These are phyloP conservation scores for Sphaeridia pumilis DNA, from an alignment of 2,888 invertebrate species.

Conservation along the genomic window DNA sequence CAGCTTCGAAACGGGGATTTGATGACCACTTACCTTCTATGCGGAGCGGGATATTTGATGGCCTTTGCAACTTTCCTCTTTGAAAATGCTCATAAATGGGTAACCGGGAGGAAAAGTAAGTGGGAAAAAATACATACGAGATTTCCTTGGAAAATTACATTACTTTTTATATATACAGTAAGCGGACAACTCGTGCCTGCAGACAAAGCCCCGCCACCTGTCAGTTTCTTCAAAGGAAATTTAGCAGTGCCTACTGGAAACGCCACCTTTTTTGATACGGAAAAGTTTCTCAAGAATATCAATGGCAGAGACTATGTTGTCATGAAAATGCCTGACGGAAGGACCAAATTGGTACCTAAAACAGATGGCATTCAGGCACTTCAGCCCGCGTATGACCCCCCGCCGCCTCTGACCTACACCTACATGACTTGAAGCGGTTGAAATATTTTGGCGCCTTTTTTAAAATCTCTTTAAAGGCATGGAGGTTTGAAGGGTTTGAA, in stretches of 20 bases:
- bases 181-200: constrained; percentile 32
- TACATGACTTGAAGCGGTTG: constrained; percentile 36
- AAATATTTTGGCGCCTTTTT: no score
- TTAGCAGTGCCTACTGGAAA: constrained; percentile 32
- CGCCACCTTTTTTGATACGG: constrained; percentile 35
- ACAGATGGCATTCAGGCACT: constrained; percentile 33
- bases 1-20: constrained; percentile 64
- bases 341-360: constrained; percentile 35
- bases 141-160: no score
- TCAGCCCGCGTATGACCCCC: constrained; percentile 35
- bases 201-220: constrained; percentile 22
- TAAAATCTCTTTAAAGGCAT: no score
- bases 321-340: constrained; percentile 35
- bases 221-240: constrained; percentile 36
- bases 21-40: constrained; percentile 65
- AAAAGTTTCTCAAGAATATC: constrained; percentile 36
- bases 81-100: constrained; percentile 45
- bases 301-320: constrained; percentile 36
- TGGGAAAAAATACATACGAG: not conserved
- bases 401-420: constrained; percentile 33
- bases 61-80: constrained; percentile 53
- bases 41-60: constrained; percentile 55
- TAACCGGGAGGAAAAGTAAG: constrained; percentile 31
- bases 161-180: constrained; percentile 29
- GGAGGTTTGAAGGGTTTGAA: no score